Base-by-base conservation (phyloP, 1,140 invertebrate genomes). In the Rhagoletis pomonella region DNA sequence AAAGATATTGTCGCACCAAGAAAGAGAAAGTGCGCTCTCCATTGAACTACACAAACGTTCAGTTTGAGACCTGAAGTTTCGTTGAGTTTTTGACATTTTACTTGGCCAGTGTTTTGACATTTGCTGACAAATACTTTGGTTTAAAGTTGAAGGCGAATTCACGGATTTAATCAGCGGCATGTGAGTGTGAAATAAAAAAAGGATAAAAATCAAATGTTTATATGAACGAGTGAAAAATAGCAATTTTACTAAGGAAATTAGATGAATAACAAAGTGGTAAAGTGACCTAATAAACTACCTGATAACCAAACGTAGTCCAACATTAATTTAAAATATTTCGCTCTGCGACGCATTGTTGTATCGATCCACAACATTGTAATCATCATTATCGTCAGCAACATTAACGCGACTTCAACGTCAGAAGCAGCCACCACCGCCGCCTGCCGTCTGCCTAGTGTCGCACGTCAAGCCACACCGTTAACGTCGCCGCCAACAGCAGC, bases 341-440 rank as follows among this genome's bases (percentile, higher is more conserved):
- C n/a, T n/a, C 17, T 44, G 19, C 59, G 58, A 9, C 84, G 62
- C 84, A 85, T 85, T 85, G 84, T 62, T 60, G 58, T 60, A 85
- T 85, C 84, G 84, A 85, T 85, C 58, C 58, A 60, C 58, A 55
- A 39, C 77, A 84, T 84, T 84, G 77, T 84, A 60, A 58, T n/a
- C 77, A 85, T 60, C 84, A 85, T 55, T 81, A 81, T 81, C 47
- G 55, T 17, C 44, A 55, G 73, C 73, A 55, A n/a, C n/a, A 58
- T 81, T 67, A 67, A 67, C 6, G 5, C n/a, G 29, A 39, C 64
- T 39, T 67, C 4, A 39, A 67, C 19, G n/a, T n/a, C n/a, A n/a
- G n/a, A n/a, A 39, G 64, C 6, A 81, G 47, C 10, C 10, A 29
- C 73, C 69, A 50, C 60, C 60, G n/a, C n/a, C n/a, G n/a, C n/a